Evolutionary conservation across 1,140 invertebrate species (phyloP), one percentile per base, ranked within the genome.

Genomic region (Wasmannia auropunctata): DNA sequence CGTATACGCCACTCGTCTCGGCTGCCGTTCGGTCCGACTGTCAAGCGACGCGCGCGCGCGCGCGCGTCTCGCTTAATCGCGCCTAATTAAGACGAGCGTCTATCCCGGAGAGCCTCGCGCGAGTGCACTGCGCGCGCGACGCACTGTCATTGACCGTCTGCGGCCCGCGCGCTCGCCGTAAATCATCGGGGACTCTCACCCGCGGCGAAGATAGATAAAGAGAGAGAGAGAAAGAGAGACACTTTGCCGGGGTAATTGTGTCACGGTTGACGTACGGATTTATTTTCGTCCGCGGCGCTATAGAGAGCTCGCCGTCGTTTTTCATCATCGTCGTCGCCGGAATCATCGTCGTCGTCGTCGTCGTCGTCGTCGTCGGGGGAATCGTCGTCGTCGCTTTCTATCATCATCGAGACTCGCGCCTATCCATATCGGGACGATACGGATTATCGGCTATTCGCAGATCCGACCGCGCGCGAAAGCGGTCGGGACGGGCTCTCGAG

Each of bases 81-180:
- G 63, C 51, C 70, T 90, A 90, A 90, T 90, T 90, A 90, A 90
- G 81, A 89, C 88, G 88, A 89, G 76, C 46, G 75, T 85, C 79
- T 56, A 56, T 51, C 54, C n/a, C n/a, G n/a, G n/a, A 76, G 34
- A 84, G 58, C 40, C 14, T n/a, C 43, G 46, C 43, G 46, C 34
- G 37, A 67, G 51, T 56, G 34, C 46, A 46, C 31, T 37, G 51
- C 62, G 56, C 43, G 51, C 37, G 54, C 58, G 74, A 69, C 60
- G 58, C 88, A 85, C 88, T 87, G 88, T 90, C 88, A 90, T 89
- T 90, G 88, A 90, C 75, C 86, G 81, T 87, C 89, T 80, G 75
- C 85, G 56, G 34, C 60, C 34, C 34, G 28, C 25, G 49, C 62
- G 51, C 34, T 16, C n/a, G 75, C 31, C 62, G 74, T 89, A 89